Evolutionary conservation across 2,113 vertebrate genomes (phyloP), one percentile per base, ranked within the genome.

Genomic region (Ornithorhynchus anatinus): DNA sequence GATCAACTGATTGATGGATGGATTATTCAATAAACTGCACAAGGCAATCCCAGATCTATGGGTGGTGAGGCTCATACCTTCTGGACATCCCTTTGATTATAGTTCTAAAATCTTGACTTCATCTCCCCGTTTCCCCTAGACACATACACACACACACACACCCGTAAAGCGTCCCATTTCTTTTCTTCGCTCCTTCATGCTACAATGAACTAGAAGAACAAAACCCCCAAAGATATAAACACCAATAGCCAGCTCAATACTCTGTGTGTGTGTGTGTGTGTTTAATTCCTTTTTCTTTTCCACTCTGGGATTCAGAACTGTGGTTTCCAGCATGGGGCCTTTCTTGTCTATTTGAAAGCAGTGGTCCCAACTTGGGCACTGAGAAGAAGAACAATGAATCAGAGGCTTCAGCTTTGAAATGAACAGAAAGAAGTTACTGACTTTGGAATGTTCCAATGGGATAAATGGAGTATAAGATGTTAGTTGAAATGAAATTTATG

Each of bases 21-120:
- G 72, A 0, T 79, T 71, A 79, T 84, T 82, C 82, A 80, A 79
- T 72, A 86, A 71, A 86, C 80, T 42, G 77, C 33, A 58, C 52
- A 70, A 61, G 69, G 52, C 72, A 84, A 86, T 82, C 48, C 0
- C 17, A 1, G 2, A 17, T 10, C 57, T 4, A 10, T 8, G 6
- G 50, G n/a, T n/a, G 69, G 60, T 50, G 62, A 70, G 54, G 54
- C 61, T 13, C 2, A 20, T 1, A 44, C 58, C 62, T 59, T 48
- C 22, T 2, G 0, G 0, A 69, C 39, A 0, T 1, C 36, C 23
- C 0, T 5, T 50, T 50, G 48, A n/a, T 19, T 37, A 7, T 10
- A 11, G 22, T n/a, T 19, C 1, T 11, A 59, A 29, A 58, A 43
- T 37, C 59, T 15, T 23, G 10, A 68, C 20, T 52, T 64, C 0